These are phyloP conservation scores for Drosophila longiperda DNA, from an alignment of 2,888 invertebrate species.

Conservation along the genomic window DNA sequence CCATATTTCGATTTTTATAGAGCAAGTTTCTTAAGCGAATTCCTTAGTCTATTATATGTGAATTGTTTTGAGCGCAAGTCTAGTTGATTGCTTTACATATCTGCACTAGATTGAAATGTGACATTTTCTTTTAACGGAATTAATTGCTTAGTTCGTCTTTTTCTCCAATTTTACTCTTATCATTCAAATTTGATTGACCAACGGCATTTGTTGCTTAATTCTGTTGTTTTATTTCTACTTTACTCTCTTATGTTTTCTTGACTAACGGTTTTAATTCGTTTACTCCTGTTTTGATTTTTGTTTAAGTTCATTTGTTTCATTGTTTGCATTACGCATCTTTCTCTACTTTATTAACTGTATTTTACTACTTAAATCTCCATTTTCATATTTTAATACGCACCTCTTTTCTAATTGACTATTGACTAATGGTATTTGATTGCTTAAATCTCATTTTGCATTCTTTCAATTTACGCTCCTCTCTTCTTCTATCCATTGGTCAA, in stretches of 20 bases:
- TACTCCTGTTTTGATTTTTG: background rate
- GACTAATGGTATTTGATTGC: background rate
- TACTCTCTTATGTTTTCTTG: background rate
- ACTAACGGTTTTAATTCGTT: background rate
- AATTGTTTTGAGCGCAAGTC: background rate
- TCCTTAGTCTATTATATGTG: background rate
- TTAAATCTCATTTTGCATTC: background rate
- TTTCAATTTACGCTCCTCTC: background rate
- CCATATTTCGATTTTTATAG: background rate
- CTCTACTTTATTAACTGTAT: background rate
- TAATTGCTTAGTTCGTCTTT: background rate
- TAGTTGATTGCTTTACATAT: background rate
- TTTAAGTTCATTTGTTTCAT: background rate
- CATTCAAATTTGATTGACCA: background rate
- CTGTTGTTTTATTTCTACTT: background rate
- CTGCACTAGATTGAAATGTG: background rate
- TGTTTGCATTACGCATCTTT: background rate
- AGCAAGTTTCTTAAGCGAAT: background rate
- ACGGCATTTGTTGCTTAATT: background rate
- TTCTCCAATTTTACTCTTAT: background rate
- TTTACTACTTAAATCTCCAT: background rate
- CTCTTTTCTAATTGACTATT: background rate
- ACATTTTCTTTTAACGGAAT: background rate
- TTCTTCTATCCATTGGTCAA: background rate
- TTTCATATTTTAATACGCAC: background rate